Percentiles rank a stretch among this genome's conserved stretches.
Conservation (phyloP, 1,140 invertebrate genomes). For the Melanaphis sacchari region DNA sequence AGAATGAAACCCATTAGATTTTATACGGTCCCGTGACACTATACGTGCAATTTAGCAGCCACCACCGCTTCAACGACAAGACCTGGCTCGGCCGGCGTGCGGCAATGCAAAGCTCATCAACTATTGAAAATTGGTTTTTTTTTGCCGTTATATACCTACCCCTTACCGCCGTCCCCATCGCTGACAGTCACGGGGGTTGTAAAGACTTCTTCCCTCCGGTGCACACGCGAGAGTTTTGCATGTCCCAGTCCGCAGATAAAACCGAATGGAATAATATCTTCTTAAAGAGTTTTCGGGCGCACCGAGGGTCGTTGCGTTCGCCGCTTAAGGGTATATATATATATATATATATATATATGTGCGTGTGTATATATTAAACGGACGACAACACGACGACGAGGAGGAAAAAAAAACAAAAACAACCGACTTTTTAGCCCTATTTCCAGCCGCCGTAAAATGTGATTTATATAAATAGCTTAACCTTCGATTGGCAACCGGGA, state of each 20-base stretch:
- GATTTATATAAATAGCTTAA: constrained; percentile 57
- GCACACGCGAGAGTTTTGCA: constrained; percentile 35
- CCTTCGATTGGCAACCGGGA: constrained; percentile 41
- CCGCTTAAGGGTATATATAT: constrained; percentile 37
- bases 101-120: constrained; percentile 40
- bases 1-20: constrained; percentile 46
- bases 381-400: background rate
- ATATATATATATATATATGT: background rate
- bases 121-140: constrained; percentile 57
- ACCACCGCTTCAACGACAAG: background rate
- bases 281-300: constrained; percentile 49
- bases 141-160: constrained; percentile 3
- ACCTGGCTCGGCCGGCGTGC: background rate
- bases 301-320: constrained; percentile 54
- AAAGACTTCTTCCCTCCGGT: constrained; percentile 48
- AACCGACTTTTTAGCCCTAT: constrained; percentile 44
- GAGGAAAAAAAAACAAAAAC: constrained; percentile 17
- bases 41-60: background rate
- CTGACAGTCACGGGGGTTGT: background rate
- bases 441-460: constrained; percentile 46
- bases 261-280: constrained; percentile 42
- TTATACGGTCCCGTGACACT: constrained; percentile 13
- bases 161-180: background rate
- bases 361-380: background rate
- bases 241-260: constrained; percentile 58